Percentiles rank a stretch among this genome's conserved stretches.
These are phyloP conservation scores for Trematomus loennbergii DNA, from an alignment of 2,113 vertebrate species.

Conservation along the genomic window DNA sequence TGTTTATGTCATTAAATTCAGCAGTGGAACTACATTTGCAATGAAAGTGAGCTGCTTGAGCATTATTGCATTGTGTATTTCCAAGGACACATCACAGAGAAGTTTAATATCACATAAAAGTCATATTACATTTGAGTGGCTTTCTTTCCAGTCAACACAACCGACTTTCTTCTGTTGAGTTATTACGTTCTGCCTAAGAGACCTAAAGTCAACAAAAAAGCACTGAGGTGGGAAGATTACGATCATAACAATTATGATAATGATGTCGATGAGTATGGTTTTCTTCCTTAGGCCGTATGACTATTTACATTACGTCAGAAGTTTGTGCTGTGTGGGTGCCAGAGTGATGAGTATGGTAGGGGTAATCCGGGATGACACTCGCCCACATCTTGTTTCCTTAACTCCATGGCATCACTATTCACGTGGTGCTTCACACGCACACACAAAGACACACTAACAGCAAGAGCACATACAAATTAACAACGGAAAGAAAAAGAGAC, in stretches of 20 bases:
- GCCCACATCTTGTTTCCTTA: constrained; percentile 66
- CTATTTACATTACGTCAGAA: constrained; percentile 69
- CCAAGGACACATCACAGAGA: constrained; percentile 14
- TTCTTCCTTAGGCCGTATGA: constrained; percentile 65
- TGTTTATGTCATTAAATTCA: not conserved
- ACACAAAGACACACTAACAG: constrained; percentile 19
- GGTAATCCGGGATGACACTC: constrained; percentile 74
- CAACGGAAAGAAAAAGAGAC: constrained; percentile 33
- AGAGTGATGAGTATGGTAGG: constrained; percentile 63
- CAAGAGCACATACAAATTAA: constrained; percentile 26
- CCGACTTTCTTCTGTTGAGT: constrained; percentile 6
- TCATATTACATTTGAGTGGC: constrained; percentile 15
- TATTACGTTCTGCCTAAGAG: constrained; percentile 29
- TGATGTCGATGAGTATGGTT: constrained; percentile 43
- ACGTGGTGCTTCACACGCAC: not conserved
- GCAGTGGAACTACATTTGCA: not conserved
- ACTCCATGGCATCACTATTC: constrained; percentile 39
- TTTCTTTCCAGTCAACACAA: not conserved
- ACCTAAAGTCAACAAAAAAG: constrained; percentile 14
- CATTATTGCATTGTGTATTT: constrained; percentile 19
- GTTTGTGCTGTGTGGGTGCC: constrained; percentile 64
- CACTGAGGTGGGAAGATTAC: constrained; percentile 38
- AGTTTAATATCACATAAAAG: constrained; percentile 30
- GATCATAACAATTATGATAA: constrained; percentile 49
- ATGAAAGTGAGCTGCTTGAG: not conserved